These are phyloP conservation scores for Philopotamus ludificatus DNA, from an alignment of 1,140 invertebrate species.

Conservation along the genomic window DNA sequence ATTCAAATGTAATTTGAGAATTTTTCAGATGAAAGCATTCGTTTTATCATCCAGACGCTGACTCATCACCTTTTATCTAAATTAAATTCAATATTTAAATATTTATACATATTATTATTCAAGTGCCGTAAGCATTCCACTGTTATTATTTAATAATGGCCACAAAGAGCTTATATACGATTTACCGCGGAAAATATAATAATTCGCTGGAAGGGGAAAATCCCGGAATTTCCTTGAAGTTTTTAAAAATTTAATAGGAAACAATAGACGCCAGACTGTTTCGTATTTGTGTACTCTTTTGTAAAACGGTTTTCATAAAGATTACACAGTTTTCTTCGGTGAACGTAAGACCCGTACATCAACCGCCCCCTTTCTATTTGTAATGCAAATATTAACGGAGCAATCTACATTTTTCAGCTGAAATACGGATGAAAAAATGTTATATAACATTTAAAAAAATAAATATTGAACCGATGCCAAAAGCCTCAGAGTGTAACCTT, in stretches of 20 bases:
- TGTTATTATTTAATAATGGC: no score
- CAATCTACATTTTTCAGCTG: neutral
- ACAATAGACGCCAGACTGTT: neutral
- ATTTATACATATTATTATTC: no score
- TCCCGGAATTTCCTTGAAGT: neutral
- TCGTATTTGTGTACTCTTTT: neutral
- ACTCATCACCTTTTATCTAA: no score
- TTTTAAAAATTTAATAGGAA: neutral
- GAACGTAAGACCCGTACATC: neutral
- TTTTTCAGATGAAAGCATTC: no score
- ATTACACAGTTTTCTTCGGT: no score
- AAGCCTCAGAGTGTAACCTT: neutral
- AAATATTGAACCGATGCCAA: neutral
- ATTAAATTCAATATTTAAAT: no score
- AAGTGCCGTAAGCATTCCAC: no score
- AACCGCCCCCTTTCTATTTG: neutral
- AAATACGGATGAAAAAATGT: neutral
- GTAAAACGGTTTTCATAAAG: no score
- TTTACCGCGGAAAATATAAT: neutral
- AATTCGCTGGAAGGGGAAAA: neutral
- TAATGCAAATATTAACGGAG: neutral
- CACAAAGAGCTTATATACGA: neutral
- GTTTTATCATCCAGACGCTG: no score
- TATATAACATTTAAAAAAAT: neutral
- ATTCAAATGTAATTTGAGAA: no score